phyloP scores from a whole-genome alignment of 1,140 invertebrate species.

The Euura lappo region DNA sequence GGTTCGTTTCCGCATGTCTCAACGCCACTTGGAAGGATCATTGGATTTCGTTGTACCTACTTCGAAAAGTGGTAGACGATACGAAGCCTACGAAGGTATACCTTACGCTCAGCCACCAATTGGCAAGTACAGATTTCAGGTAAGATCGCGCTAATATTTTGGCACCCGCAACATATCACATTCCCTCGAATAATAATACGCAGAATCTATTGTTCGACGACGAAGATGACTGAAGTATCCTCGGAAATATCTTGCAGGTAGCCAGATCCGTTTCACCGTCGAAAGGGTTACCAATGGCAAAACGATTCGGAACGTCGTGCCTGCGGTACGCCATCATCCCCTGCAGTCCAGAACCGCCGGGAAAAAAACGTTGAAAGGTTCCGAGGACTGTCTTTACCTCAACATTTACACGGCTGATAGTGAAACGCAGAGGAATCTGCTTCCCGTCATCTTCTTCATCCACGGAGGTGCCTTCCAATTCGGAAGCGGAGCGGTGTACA shows the following conservation, averaged over 20 bases:
- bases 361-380: slow-evolving; percentile 25
- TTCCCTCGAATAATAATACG: neutral
- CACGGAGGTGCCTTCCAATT: slow-evolving; percentile 53
- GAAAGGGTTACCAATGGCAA: slow-evolving; percentile 67
- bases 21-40: neutral
- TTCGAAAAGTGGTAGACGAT: neutral
- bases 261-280: neutral
- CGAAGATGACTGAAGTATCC: too few relatives aligned
- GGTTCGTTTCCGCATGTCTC: neutral
- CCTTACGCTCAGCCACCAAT: slow-evolving; percentile 84
- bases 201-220: neutral
- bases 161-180: neutral
- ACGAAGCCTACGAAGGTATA: slow-evolving; percentile 86
- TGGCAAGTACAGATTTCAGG: slow-evolving; percentile 80
- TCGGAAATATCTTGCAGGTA: neutral
- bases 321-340: slow-evolving; percentile 64
- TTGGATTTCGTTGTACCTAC: neutral
- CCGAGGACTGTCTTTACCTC: slow-evolving; percentile 67
- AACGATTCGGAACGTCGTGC: slow-evolving; percentile 85
- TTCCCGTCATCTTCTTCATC: slow-evolving; percentile 54
- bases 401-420: slow-evolving; percentile 64
- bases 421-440: slow-evolving; percentile 4
- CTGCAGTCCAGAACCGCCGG: too few relatives aligned
- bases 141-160: slow-evolving; percentile 37
- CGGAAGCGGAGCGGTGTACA: slow-evolving; percentile 50